Evolutionary conservation across 2,113 vertebrate genomes (phyloP).

Genomic region (Gasterosteus nipponicus): DNA sequence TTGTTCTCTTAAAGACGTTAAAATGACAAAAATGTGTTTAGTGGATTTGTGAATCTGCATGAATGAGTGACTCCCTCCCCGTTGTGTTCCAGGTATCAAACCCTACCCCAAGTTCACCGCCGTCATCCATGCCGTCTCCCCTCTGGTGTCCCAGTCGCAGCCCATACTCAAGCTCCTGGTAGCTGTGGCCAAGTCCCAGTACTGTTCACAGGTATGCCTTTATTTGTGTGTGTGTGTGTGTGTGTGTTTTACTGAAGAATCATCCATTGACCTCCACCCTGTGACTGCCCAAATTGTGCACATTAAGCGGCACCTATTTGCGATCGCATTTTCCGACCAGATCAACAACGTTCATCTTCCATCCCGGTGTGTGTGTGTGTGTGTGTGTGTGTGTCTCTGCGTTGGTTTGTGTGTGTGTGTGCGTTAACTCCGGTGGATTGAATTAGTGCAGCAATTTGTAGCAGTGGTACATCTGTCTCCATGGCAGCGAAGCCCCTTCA

Average conservation of each 20-base stretch:
- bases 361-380: constrained; percentile 8
- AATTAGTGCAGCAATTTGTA: constrained; percentile 64
- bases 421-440: constrained; percentile 57
- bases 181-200: constrained; percentile 96
- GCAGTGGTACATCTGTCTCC: constrained; percentile 69
- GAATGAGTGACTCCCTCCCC: constrained; percentile 22
- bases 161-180: constrained; percentile 97
- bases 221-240: not conserved
- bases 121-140: constrained; percentile 97
- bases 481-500: constrained; percentile 72
- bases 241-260: constrained; percentile 8
- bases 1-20: constrained; percentile 23
- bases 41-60: constrained; percentile 2
- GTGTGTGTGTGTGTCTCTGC: not conserved
- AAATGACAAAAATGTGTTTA: constrained; percentile 14
- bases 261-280: constrained; percentile 8
- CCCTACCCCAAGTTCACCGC: constrained; percentile 94
- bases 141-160: constrained; percentile 97
- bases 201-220: constrained; percentile 93
- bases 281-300: not conserved
- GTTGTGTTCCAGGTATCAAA: constrained; percentile 87
- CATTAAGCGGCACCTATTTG: constrained; percentile 13
- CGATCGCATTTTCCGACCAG: constrained; percentile 25
- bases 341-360: constrained; percentile 22
- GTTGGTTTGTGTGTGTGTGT: constrained; percentile 17